Base-by-base conservation (phyloP, 2,888 invertebrate species). In the Plebejus anna region DNA sequence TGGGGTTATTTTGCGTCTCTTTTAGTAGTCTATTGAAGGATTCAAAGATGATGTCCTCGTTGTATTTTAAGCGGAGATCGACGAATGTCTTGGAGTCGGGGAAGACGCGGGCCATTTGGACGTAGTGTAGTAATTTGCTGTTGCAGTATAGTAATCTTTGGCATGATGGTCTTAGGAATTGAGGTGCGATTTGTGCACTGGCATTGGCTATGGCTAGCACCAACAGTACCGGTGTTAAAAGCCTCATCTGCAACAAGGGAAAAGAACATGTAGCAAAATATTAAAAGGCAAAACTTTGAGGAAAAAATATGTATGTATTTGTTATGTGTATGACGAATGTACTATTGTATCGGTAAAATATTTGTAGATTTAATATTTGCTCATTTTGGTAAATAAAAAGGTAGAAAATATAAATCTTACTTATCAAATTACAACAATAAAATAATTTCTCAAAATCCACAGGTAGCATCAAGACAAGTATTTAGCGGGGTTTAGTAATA, bases 1-100 rank as follows among this genome's bases (percentile, higher is more conserved):
- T 87, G 0, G 96, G 96, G 9, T 90, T 84, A 9, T 91, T 83
- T 42, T 92, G 87, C 0, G 92, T 92, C 3, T 87, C 80, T 22
- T 92, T 87, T 84, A 96, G 94, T 61, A 96, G 88, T 28, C 84
- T 82, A 0, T 94, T 87, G 83, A 96, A 97, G 66, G 94, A 94
- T 6, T 83, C 80, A 28, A 96, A 87, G 0, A 96, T 96, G 76
- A 89, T 90, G 78, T 94, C 92, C 79, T 95, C 95, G 75, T 95
- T 91, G 61, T 91, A 85, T 78, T 94, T 95, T 88, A 97, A 94
- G 79, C 95, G 95, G 89, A 96, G 95, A 85, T 98, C 97, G n/a
- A 98, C 97, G 88, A 97, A 98, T 0, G 96, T 96, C 87, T 98
- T 98, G 47, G 97, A 97, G 87, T 98, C 98, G 7, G 91, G 85